phyloP scores from a whole-genome alignment of 2,888 invertebrate species.

The Temnothorax ravouxi region DNA sequence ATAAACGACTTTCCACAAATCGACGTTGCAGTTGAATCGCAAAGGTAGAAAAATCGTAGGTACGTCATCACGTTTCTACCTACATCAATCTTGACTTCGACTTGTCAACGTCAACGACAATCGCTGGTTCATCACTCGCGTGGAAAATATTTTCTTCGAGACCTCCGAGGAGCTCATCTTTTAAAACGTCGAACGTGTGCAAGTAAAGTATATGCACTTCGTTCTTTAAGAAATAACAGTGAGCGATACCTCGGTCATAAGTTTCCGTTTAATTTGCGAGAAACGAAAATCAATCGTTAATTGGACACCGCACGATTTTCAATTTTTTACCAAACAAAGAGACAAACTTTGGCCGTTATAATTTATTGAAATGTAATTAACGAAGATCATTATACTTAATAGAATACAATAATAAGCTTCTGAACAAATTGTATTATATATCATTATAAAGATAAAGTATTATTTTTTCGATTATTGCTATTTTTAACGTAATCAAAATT shows the following conservation, averaged over 20 bases:
- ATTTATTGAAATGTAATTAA: slow-evolving; percentile 18
- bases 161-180: slow-evolving; percentile 30
- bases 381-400: background rate
- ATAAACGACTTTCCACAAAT: slow-evolving; percentile 56
- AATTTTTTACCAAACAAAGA: background rate
- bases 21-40: slow-evolving; percentile 54
- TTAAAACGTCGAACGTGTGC: slow-evolving; percentile 2
- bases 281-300: background rate
- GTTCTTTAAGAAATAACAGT: background rate
- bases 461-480: background rate
- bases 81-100: slow-evolving; percentile 56
- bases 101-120: slow-evolving; percentile 57
- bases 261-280: background rate
- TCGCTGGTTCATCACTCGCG: slow-evolving; percentile 55
- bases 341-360: background rate
- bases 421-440: background rate
- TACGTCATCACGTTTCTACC: slow-evolving; percentile 51
- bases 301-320: background rate
- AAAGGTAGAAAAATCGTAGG: slow-evolving; percentile 52
- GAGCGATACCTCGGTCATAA: background rate
- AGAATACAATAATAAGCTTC: background rate
- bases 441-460: background rate
- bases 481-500: slow-evolving; percentile 11
- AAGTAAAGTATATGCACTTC: background rate
- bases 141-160: slow-evolving; percentile 46